Conservation (phyloP, 2,797 vertebrate genomes). For the Pipistrellus pipistrellus region DNA sequence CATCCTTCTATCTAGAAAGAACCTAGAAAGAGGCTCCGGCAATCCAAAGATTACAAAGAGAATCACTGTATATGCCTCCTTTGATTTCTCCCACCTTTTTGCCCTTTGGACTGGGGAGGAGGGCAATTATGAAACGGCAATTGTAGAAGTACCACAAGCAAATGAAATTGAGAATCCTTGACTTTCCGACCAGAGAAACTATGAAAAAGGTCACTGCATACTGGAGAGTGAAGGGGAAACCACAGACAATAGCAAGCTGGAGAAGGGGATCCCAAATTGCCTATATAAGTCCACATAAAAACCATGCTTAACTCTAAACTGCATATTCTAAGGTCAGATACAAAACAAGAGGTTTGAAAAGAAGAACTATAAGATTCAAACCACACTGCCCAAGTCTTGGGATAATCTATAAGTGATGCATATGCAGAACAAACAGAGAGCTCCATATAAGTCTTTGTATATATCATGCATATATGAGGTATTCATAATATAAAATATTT, state of each 20-base stretch:
- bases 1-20: conserved; percentile 13
- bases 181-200: neutral
- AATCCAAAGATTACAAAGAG: neutral
- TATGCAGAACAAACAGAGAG: neutral
- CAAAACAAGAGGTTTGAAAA: conserved; percentile 41
- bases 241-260: neutral
- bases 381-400: conserved; percentile 8
- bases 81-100: neutral
- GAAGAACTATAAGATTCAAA: conserved; percentile 1
- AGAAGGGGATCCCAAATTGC: neutral
- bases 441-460: neutral
- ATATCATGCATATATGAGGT: neutral
- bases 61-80: neutral
- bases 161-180: neutral
- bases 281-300: neutral
- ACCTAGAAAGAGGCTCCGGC: neutral
- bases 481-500: neutral
- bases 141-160: neutral
- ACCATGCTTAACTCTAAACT: neutral
- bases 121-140: neutral
- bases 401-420: neutral
- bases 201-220: neutral
- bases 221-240: neutral
- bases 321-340: neutral
- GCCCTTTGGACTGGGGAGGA: neutral